Conservation (phyloP, 2,888 invertebrate species). For the Petrolisthes cinctipes region DNA sequence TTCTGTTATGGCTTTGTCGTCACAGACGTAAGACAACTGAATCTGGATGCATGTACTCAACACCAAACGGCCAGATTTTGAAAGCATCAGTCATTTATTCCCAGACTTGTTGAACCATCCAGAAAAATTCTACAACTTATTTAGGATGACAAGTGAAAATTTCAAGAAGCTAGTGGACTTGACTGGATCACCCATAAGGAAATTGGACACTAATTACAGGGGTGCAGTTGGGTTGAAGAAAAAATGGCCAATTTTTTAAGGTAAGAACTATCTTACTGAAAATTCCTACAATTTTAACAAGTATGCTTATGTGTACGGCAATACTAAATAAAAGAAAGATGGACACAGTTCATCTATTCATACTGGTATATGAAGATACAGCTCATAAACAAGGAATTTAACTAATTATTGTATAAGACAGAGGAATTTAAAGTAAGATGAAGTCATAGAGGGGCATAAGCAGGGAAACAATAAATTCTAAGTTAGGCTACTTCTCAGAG, state of each 20-base stretch:
- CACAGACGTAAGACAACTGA: background rate
- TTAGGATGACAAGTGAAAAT: background rate
- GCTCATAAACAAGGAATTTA: too few species aligned
- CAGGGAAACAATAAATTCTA: too few species aligned
- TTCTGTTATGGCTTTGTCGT: background rate
- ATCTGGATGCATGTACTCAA: slow-evolving; percentile 15
- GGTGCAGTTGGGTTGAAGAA: slow-evolving; percentile 11
- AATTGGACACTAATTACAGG: background rate
- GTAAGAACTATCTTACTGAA: background rate
- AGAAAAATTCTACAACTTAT: slow-evolving; percentile 25
- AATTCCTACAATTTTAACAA: background rate
- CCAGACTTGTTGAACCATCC: slow-evolving; percentile 23
- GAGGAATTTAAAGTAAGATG: too few species aligned
- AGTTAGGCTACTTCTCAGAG: too few species aligned
- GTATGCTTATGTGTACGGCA: background rate
- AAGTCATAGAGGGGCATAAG: too few species aligned
- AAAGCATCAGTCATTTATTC: slow-evolving; percentile 11
- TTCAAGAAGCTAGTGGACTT: slow-evolving; percentile 18
- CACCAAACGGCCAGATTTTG: slow-evolving; percentile 19
- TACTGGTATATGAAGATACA: too few species aligned
- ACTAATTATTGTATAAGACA: too few species aligned
- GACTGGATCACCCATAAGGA: background rate
- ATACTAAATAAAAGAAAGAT: too few species aligned
- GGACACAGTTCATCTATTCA: too few species aligned
- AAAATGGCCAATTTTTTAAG: slow-evolving; percentile 17